Percentiles rank a stretch among this genome's conserved stretches.
Conservation (phyloP, 2,113 vertebrate genomes). For the Passer montanus region DNA sequence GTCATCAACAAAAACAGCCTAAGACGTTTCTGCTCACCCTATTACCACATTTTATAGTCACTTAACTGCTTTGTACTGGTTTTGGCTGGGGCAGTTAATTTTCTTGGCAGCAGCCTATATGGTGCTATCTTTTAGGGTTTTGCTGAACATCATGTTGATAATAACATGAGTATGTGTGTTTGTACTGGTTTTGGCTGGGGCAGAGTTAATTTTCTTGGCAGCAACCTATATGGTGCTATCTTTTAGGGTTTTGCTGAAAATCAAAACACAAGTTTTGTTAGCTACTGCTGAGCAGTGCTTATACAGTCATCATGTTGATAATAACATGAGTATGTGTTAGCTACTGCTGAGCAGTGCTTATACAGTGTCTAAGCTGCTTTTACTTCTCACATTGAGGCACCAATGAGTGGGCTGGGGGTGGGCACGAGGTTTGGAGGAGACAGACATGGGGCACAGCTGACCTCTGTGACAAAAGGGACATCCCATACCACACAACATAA, state of each 20-base stretch:
- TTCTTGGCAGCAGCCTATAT: background rate
- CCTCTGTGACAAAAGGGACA: background rate
- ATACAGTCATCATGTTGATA: fast-evolving
- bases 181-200: too few relatives aligned
- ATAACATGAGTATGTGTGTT: background rate
- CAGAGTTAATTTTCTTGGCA: too few relatives aligned
- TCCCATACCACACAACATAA: background rate
- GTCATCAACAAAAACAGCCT: background rate
- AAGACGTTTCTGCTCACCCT: background rate
- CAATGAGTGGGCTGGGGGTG: fast-evolving
- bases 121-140: background rate
- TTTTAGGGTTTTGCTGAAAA: too few relatives aligned
- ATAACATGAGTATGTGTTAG: background rate
- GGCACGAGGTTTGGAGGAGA: background rate
- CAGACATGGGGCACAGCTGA: background rate
- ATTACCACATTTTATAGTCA: background rate
- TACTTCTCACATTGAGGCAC: background rate
- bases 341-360: background rate
- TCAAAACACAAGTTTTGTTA: too few relatives aligned
- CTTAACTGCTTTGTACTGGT: background rate
- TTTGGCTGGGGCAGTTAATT: background rate
- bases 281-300: too few relatives aligned
- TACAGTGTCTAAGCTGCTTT: background rate
- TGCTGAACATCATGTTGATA: background rate
- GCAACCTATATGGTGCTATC: too few relatives aligned